Conservation (phyloP, 2,113 vertebrate species). For the Heterocephalus glaber region DNA sequence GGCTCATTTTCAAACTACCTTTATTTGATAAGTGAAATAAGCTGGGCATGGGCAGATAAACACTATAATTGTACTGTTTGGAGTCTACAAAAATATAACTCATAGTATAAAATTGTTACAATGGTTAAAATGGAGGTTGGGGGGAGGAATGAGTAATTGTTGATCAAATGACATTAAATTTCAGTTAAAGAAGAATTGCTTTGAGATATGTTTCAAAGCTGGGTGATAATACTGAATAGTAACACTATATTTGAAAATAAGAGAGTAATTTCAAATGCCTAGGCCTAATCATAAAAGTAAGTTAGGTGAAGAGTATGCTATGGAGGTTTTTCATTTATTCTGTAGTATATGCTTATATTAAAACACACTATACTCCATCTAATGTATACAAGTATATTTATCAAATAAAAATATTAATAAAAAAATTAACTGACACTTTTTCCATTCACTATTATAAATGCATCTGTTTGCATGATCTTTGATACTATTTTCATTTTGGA, state of each 20-base stretch:
- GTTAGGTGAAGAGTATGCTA: not conserved
- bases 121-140: not conserved
- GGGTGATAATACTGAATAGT: not conserved
- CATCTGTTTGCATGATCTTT: constrained; percentile 9
- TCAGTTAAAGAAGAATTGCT: not conserved
- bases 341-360: not conserved
- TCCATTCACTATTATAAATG: not conserved
- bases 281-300: not conserved
- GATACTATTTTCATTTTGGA: constrained; percentile 58
- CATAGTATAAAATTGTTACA: not conserved
- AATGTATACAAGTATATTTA: not conserved
- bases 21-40: not conserved
- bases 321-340: not conserved
- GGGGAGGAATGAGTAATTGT: not conserved
- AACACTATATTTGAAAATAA: not conserved
- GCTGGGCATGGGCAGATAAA: not conserved
- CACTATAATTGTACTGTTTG: not conserved
- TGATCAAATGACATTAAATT: not conserved
- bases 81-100: not conserved
- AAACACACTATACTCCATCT: not conserved
- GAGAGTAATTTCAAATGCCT: not conserved
- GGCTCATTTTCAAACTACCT: not conserved
- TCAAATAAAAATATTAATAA: not conserved
- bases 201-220: not conserved
- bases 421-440: not conserved